A percentile compares a stretch with the other conserved stretches of the same genome.
These are phyloP conservation scores for Orthonyx spaldingii DNA, from an alignment of 2,113 vertebrate genomes.

Conservation along the genomic window DNA sequence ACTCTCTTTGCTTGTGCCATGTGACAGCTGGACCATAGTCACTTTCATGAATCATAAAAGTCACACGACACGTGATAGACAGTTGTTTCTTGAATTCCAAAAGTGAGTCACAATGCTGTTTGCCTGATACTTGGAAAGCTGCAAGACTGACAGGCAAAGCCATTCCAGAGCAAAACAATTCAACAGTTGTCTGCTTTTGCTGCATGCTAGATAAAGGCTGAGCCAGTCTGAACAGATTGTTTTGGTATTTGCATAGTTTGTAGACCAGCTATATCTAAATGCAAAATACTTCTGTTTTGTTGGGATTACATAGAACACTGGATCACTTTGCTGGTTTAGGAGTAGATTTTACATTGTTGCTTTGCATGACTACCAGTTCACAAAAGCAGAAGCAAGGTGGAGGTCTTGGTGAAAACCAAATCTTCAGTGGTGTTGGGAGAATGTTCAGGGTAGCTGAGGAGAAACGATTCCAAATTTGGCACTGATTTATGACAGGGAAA, in stretches of 20 bases:
- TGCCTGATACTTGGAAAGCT: slow-evolving; percentile 10
- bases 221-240: neutral
- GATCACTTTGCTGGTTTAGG: neutral
- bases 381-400: neutral
- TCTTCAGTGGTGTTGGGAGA: no score
- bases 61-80: neutral
- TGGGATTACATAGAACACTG: neutral
- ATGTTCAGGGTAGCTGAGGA: no score
- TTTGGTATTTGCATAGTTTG: neutral
- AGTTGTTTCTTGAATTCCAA: slow-evolving; percentile 10
- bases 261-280: neutral
- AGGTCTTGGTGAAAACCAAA: neutral
- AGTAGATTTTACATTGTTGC: neutral
- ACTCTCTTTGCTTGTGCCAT: neutral
- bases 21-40: neutral
- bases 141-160: neutral
- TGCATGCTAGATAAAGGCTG: neutral
- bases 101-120: slow-evolving; percentile 22
- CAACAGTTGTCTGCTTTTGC: neutral
- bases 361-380: accelerated
- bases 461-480: no score
- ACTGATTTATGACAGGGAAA: no score
- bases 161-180: slow-evolving; percentile 20
- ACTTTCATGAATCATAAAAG: slow-evolving; percentile 23
- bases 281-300: neutral